Evolutionary conservation across 1,140 invertebrate genomes (phyloP).

Genomic region (Bursaphelenchus mucronatus): DNA sequence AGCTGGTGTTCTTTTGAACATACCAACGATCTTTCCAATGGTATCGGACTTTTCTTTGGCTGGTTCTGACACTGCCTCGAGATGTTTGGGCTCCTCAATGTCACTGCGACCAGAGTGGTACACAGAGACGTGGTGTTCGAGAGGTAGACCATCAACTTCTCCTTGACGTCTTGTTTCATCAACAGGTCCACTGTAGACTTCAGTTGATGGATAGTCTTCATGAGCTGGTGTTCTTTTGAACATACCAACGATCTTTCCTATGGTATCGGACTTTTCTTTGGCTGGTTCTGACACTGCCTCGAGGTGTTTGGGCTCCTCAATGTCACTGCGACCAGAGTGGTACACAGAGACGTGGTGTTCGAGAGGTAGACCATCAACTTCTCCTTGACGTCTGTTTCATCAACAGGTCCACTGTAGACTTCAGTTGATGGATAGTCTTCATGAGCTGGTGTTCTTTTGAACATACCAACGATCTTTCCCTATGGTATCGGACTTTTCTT

Average conservation of each 20-base stretch:
- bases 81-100: not conserved
- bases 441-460: constrained; percentile 12
- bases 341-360: constrained; percentile 1
- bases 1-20: not conserved
- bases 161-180: not conserved
- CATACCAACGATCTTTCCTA: not conserved
- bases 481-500: not conserved
- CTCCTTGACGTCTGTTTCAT: not conserved
- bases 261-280: not conserved
- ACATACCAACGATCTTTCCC: constrained; percentile 14
- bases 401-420: not conserved
- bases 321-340: not conserved
- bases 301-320: not conserved
- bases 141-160: not conserved
- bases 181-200: not conserved
- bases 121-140: constrained; percentile 1
- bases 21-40: not conserved
- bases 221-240: not conserved
- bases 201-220: not conserved
- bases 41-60: not conserved
- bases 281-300: not conserved
- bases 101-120: not conserved
- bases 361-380: not conserved
- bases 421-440: constrained; percentile 13
- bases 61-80: not conserved